These are phyloP conservation scores for Lepidurus arcticus DNA, from an alignment of 1,140 invertebrate species.

Conservation along the genomic window DNA sequence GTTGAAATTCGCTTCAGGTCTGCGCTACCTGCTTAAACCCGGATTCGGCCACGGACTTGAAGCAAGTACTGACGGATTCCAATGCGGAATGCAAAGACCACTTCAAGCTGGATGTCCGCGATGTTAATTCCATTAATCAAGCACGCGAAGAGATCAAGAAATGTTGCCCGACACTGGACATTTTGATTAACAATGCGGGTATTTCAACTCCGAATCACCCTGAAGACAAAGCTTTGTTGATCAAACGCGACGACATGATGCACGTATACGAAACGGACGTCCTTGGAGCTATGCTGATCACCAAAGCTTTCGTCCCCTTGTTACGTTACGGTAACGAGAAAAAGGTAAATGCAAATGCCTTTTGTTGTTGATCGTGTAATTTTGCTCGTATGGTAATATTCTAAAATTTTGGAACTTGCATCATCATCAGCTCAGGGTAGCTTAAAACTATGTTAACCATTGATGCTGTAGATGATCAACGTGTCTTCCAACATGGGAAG, in stretches of 20 bases:
- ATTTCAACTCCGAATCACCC: conserved; percentile 31
- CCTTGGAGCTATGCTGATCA: conserved; percentile 30
- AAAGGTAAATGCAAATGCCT: conserved; percentile 24
- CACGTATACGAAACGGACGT: conserved; percentile 32
- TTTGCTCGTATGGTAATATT: not conserved
- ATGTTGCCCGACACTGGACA: conserved; percentile 17
- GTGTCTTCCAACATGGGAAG: conserved; percentile 34
- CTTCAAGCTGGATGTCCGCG: conserved; percentile 29
- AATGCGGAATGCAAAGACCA: conserved; percentile 25
- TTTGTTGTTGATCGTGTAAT: not conserved
- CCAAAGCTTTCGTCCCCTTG: conserved; percentile 26
- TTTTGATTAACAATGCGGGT: conserved; percentile 33
- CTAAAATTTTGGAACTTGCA: not conserved
- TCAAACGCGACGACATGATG: conserved; percentile 30
- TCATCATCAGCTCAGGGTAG: not conserved
- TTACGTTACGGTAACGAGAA: conserved; percentile 30
- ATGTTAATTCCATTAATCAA: conserved; percentile 29
- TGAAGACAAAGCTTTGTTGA: conserved; percentile 29
- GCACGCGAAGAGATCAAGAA: conserved; percentile 24
- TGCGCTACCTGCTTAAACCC: conserved; percentile 19
- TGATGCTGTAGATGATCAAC: conserved; percentile 29
- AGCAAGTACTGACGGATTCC: conserved; percentile 24
- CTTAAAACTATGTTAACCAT: not conserved
- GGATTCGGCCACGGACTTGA: conserved; percentile 12
- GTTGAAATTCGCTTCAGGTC: conserved; percentile 18